Percentiles rank a stretch among this genome's conserved stretches.
phyloP scores from a whole-genome alignment of 2,797 vertebrate species.

The Paramormyrops hopkinsi region DNA sequence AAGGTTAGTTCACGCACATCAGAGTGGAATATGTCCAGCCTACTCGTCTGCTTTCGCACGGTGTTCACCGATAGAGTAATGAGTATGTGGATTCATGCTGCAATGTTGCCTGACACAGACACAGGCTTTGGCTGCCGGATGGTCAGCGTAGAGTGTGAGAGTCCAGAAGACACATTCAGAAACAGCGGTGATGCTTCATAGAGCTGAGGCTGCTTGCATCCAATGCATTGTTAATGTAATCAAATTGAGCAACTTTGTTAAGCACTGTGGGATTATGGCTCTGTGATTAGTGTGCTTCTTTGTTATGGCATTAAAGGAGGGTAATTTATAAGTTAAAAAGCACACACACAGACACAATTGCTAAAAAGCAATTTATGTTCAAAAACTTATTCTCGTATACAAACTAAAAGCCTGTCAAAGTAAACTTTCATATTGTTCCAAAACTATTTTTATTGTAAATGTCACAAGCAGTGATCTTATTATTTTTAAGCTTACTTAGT shows the following conservation, averaged over 20 bases:
- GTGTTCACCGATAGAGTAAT: background rate
- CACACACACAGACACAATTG: background rate
- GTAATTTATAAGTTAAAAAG: constrained; percentile 41
- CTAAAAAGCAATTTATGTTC: constrained; percentile 32
- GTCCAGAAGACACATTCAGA: background rate
- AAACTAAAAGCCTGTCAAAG: constrained; percentile 39
- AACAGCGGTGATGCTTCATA: constrained; percentile 18
- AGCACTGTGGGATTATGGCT: constrained; percentile 39
- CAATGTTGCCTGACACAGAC: background rate
- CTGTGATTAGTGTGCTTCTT: constrained; percentile 41
- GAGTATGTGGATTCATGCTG: background rate
- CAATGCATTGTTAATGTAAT: constrained; percentile 46
- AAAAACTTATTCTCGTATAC: constrained; percentile 47
- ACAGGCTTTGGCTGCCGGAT: background rate
- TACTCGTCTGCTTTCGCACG: background rate
- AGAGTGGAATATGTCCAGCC: background rate
- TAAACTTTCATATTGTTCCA: constrained; percentile 18
- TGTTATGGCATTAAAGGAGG: constrained; percentile 40
- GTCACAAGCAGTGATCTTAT: background rate
- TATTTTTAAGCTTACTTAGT: background rate
- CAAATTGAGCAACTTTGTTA: constrained; percentile 40
- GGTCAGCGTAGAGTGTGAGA: background rate
- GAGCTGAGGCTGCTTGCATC: constrained; percentile 20
- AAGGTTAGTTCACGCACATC: background rate
- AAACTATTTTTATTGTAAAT: background rate